phyloP scores from a whole-genome alignment of 2,888 invertebrate species.

The Temnothorax ravouxi region DNA sequence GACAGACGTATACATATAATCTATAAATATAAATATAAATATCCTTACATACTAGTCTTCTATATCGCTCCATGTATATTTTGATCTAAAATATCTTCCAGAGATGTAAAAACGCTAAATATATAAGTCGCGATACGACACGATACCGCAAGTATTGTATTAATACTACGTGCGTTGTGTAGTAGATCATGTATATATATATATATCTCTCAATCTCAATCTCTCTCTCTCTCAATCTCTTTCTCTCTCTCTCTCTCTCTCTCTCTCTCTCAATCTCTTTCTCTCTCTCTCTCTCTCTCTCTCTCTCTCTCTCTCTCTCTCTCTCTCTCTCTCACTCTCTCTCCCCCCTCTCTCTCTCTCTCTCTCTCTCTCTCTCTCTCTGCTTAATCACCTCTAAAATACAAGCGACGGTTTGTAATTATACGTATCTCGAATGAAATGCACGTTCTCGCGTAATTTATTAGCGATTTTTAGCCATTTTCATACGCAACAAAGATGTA shows the following conservation, averaged over 20 bases:
- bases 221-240: not conserved
- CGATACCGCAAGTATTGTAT: not conserved
- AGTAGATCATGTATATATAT: slow-evolving; percentile 4
- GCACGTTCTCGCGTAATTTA: slow-evolving; percentile 31
- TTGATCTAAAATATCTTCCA: slow-evolving; percentile 25
- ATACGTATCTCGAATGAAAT: slow-evolving; percentile 48
- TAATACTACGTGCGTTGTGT: not conserved
- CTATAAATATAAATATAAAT: slow-evolving; percentile 3
- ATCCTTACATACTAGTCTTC: not conserved
- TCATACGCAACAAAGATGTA: not conserved
- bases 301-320: not conserved
- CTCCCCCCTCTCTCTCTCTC: not conserved
- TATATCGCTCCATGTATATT: slow-evolving; percentile 14
- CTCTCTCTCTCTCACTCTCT: too few species aligned
- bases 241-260: not conserved
- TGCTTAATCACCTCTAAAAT: not conserved
- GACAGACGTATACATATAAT: not conserved
- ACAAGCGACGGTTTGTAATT: slow-evolving; percentile 21
- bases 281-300: too few species aligned
- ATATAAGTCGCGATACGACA: slow-evolving; percentile 12
- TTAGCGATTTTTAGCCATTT: not conserved
- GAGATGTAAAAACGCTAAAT: slow-evolving; percentile 28
- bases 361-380: too few species aligned
- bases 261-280: too few species aligned
- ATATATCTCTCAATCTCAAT: too few species aligned